Conservation (phyloP, 2,888 invertebrate species). For the Nomada hirtipes region DNA sequence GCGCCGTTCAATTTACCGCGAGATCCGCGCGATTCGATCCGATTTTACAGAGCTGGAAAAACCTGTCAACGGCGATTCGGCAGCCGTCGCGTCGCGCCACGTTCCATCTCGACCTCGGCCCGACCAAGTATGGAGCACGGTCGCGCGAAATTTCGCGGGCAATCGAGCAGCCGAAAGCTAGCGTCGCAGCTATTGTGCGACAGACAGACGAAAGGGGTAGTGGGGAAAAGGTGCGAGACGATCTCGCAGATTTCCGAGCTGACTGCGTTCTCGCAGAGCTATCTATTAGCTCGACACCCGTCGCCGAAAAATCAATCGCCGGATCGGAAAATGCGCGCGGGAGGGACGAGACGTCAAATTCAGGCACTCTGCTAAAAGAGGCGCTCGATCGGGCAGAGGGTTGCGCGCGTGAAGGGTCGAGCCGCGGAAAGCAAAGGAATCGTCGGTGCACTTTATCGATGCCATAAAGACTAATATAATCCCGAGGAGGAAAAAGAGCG, state of each 20-base stretch:
- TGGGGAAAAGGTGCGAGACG: too few relatives aligned
- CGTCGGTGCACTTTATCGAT: conserved; percentile 80
- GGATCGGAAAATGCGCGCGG: background rate
- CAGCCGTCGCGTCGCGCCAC: background rate
- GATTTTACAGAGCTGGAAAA: conserved; percentile 72
- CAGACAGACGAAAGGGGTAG: too few relatives aligned
- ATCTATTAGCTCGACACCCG: background rate
- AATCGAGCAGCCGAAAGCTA: too few relatives aligned
- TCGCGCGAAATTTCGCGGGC: too few relatives aligned
- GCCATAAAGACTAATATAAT: conserved; percentile 82
- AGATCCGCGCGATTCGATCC: conserved; percentile 76
- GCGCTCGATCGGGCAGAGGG: conserved; percentile 23
- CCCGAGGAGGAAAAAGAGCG: conserved; percentile 69
- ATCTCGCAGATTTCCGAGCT: too few relatives aligned
- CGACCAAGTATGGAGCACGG: background rate
- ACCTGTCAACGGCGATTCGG: conserved; percentile 25
- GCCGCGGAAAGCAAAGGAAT: conserved; percentile 63
- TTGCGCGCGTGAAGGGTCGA: conserved; percentile 23
- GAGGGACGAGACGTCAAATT: conserved; percentile 46
- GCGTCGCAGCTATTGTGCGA: too few relatives aligned
- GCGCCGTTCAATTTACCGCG: conserved; percentile 78
- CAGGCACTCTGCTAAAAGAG: conserved; percentile 49
- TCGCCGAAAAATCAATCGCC: background rate
- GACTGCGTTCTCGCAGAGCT: too few relatives aligned
- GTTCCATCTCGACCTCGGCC: background rate